phyloP scores from a whole-genome alignment of 1,140 invertebrate genomes.

The Wiebesia pumilae region DNA sequence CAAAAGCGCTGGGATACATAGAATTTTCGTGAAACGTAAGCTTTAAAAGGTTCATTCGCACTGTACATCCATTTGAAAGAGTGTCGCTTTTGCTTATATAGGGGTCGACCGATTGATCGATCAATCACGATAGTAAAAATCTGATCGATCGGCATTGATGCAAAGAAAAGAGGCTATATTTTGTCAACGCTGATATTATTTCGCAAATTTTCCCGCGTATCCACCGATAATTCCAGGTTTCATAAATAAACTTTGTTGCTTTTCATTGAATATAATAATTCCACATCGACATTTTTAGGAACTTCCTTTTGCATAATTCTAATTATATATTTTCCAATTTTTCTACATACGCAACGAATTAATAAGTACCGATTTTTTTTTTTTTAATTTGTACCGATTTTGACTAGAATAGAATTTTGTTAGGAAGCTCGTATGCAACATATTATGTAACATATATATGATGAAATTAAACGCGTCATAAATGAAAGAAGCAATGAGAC shows the following conservation, averaged over 20 bases:
- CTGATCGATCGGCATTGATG: slow-evolving; percentile 62
- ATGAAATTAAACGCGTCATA: not conserved
- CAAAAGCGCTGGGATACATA: slow-evolving; percentile 43
- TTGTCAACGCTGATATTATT: slow-evolving; percentile 73
- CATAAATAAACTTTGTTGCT: not conserved
- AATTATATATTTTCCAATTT: slow-evolving; percentile 27
- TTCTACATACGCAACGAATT: slow-evolving; percentile 51
- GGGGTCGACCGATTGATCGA: slow-evolving; percentile 68
- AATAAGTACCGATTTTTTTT: slow-evolving; percentile 71
- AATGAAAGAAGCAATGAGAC: not conserved
- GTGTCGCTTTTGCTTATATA: slow-evolving; percentile 70
- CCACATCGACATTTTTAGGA: slow-evolving; percentile 40
- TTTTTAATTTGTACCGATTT: slow-evolving; percentile 72
- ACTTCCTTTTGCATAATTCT: slow-evolving; percentile 31
- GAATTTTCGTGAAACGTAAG: slow-evolving; percentile 58
- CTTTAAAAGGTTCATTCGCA: slow-evolving; percentile 74
- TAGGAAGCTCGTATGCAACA: slow-evolving; percentile 51
- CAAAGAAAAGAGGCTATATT: slow-evolving; percentile 75
- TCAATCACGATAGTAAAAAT: slow-evolving; percentile 53
- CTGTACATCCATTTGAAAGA: slow-evolving; percentile 73
- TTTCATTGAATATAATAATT: not conserved
- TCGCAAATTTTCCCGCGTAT: slow-evolving; percentile 64
- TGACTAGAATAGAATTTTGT: slow-evolving; percentile 75
- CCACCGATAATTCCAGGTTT: slow-evolving; percentile 53
- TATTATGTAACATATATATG: slow-evolving; percentile 3